Conservation (phyloP, 1,140 invertebrate species). For the Drosophila bifasciata region DNA sequence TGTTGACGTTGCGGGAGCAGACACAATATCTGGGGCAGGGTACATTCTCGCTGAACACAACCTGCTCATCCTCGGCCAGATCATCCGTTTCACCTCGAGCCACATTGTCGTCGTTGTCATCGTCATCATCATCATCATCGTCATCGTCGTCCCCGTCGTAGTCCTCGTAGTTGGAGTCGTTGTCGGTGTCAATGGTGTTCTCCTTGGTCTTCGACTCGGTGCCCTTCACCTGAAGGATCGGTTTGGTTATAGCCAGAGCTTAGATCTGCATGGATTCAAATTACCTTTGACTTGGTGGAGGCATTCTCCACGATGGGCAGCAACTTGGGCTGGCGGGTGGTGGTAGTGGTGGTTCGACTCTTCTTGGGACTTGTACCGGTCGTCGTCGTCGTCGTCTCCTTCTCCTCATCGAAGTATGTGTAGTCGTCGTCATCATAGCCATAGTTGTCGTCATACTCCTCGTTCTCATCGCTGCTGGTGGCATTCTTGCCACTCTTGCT, state of each 20-base stretch:
- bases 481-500: constrained; percentile 35
- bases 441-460: constrained; percentile 56
- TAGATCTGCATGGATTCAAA: not conserved
- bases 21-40: constrained; percentile 80
- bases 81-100: constrained; percentile 34
- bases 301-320: constrained; percentile 61
- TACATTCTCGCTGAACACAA: constrained; percentile 71
- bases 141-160: constrained; percentile 66
- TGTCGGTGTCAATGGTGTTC: constrained; percentile 68
- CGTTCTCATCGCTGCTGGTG: constrained; percentile 55
- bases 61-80: constrained; percentile 64
- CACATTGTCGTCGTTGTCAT: constrained; percentile 45
- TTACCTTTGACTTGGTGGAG: constrained; percentile 54
- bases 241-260: not conserved
- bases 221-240: constrained; percentile 37
- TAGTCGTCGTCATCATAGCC: constrained; percentile 51
- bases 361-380: constrained; percentile 51
- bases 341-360: constrained; percentile 27
- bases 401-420: constrained; percentile 47
- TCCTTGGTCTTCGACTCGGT: constrained; percentile 39
- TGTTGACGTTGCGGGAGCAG: constrained; percentile 76
- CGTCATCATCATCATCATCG: constrained; percentile 62
- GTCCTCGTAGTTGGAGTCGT: constrained; percentile 61
- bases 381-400: constrained; percentile 53
- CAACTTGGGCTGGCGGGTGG: constrained; percentile 50